These are phyloP conservation scores for Florisuga fusca DNA, from an alignment of 2,797 vertebrate genomes.

Conservation along the genomic window DNA sequence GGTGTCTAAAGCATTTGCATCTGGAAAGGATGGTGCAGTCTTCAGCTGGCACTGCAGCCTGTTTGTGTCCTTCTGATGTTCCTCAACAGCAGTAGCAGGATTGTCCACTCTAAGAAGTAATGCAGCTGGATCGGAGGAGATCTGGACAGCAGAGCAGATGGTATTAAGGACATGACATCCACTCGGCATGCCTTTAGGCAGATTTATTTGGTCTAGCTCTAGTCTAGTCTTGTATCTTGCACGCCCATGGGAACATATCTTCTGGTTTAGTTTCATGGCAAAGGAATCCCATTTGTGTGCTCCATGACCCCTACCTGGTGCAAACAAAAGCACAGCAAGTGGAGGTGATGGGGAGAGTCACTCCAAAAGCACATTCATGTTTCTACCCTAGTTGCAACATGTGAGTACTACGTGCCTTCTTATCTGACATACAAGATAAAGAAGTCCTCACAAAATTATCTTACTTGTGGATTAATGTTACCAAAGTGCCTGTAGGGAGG, in stretches of 20 bases:
- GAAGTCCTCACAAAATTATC: not conserved
- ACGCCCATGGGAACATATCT: not conserved
- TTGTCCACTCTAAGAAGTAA: not conserved
- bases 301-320: not conserved
- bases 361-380: not conserved
- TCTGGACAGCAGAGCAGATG: not conserved
- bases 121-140: not conserved
- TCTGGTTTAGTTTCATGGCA: not conserved
- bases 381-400: not conserved
- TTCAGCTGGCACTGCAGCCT: not conserved
- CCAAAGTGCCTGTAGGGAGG: not conserved
- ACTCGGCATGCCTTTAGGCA: not conserved
- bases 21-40: not conserved
- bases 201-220: not conserved
- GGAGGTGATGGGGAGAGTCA: not conserved
- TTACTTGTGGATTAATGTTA: not conserved
- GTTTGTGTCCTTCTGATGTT: not conserved
- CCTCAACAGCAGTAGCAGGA: not conserved
- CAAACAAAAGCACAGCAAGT: not conserved
- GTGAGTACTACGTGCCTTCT: not conserved
- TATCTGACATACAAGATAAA: not conserved
- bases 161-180: fast-evolving
- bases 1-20: not conserved
- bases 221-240: not conserved
- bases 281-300: not conserved